Base-by-base conservation (phyloP, 2,113 vertebrate species). In the Eleginops maclovinus region DNA sequence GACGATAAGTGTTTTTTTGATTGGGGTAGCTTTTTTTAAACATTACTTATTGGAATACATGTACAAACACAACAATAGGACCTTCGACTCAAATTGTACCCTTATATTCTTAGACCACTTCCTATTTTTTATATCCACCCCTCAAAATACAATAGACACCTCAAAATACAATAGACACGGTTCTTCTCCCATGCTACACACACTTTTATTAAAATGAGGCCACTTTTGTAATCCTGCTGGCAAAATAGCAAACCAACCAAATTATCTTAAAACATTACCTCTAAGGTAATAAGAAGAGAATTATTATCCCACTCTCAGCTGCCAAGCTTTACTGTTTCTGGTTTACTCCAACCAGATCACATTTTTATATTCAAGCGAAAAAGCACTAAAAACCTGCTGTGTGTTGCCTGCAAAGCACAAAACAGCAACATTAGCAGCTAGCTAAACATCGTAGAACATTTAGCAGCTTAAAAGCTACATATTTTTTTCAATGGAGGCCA, bases 11-110 rank as follows among this genome's bases (percentile, higher is more conserved):
- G 31, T 26, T 47, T 7, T 17, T 26, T 46, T 81, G 73, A 77
- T 70, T 83, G 62, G 21, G 26, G 24, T 8, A 9, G 21, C n/a
- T 69, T 64, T n/a, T 17, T 28, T 22, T 43, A 41, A 72, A 74
- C 16, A 6, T n/a, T 19, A 54, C 8, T 40, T 31, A 12, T 36
- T 64, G 21, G 41, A 71, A 50, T 58, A 41, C 40, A 28, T 16
- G 15, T 19, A 71, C 71, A 61, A 16, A 43, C n/a, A 13, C 12
- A 58, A 21, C 9, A 56, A 36, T 8, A 43, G 58, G 24, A 22
- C 3, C 3, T 7, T 19, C 26, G 24, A 41, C 43, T 28, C 59
- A 51, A 16, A 40, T 41, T 55, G 41, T 44, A 58, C 46, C 51
- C 4, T 26, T 36, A 43, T 43, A 49, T 55, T 55, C n/a, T 28